Base-by-base conservation (phyloP, 2,888 invertebrate species). In the Aphodius sticticus region DNA sequence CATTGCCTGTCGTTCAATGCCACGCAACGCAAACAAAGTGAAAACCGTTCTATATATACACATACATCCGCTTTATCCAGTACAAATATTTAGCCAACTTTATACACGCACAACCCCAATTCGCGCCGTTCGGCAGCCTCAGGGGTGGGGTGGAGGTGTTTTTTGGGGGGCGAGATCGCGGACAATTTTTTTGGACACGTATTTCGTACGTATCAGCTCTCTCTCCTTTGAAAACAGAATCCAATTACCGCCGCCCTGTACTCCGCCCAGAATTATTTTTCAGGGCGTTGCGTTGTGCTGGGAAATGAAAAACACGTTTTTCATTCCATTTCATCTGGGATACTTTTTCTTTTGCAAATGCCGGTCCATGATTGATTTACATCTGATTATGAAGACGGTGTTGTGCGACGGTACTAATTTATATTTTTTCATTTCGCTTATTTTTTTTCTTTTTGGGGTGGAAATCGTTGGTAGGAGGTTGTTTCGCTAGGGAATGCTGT, bases 91-190 rank as follows among this genome's bases (percentile, higher is more conserved):
- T 53, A 53, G 9, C 53, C 53, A 53, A 53, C 53, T 53, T 53
- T 53, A 53, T 53, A 53, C 53, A 53, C 53, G 53, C 53, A 53
- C 53, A 53, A 53, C 53, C 53, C 53, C 53, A 53, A 53, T 53
- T 53, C 53, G 53, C 53, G 53, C 53, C 53, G 53, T 53, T 53
- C 53, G 53, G 53, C 53, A 53, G 53, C 53, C 53, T 53, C 7
- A 1, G 12, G 12, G 12, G 12, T 9, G 53, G 53, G 53, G 53
- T 12, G 53, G 53, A 0, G 53, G 53, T 53, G 53, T 53, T 53
- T 53, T 53, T 53, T 12, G 53, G 53, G 53, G 53, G 53, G 53
- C 12, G 53, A 53, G 53, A 53, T 53, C 53, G 53, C 53, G 53
- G 53, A 53, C 53, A 53, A 53, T 53, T 53, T 53, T 53, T 53